These are phyloP conservation scores for Orbicella faveolata DNA, from an alignment of 64 coral and sea anemone genomes.

Conservation along the genomic window DNA sequence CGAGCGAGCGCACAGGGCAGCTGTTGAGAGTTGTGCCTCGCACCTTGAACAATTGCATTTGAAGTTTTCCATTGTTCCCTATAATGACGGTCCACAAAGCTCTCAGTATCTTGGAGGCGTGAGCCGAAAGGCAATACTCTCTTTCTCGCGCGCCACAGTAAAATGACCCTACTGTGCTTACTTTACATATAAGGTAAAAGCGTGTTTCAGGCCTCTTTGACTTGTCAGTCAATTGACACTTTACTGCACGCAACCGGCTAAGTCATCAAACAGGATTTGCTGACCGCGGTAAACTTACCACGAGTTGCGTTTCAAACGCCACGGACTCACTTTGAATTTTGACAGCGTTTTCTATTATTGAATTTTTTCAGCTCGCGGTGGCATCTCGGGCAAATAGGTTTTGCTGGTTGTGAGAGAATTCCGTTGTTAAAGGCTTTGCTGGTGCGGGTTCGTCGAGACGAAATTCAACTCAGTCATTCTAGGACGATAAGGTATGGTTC, in stretches of 20 bases:
- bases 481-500: conserved; percentile 4
- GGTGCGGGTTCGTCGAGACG: neutral
- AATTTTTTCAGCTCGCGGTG: conserved; percentile 21
- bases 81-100: conserved; percentile 67
- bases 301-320: conserved; percentile 4
- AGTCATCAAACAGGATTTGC: conserved; percentile 38
- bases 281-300: conserved; percentile 31
- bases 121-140: conserved; percentile 55
- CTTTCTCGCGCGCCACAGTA: conserved; percentile 32
- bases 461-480: neutral
- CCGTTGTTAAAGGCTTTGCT: neutral
- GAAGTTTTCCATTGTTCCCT: conserved; percentile 52
- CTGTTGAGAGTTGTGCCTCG: conserved; percentile 57
- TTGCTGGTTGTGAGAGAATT: conserved; percentile 30
- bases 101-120: conserved; percentile 60
- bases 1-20: conserved; percentile 56
- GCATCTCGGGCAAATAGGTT: neutral
- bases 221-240: conserved; percentile 46
- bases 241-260: conserved; percentile 26
- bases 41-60: conserved; percentile 54
- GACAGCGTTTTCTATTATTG: neutral
- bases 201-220: neutral
- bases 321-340: conserved; percentile 15
- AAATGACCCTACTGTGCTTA: conserved; percentile 4
- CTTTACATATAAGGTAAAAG: conserved; percentile 84